These are phyloP conservation scores for Notodonta dromedarius DNA, from an alignment of 2,888 invertebrate genomes.

Conservation along the genomic window DNA sequence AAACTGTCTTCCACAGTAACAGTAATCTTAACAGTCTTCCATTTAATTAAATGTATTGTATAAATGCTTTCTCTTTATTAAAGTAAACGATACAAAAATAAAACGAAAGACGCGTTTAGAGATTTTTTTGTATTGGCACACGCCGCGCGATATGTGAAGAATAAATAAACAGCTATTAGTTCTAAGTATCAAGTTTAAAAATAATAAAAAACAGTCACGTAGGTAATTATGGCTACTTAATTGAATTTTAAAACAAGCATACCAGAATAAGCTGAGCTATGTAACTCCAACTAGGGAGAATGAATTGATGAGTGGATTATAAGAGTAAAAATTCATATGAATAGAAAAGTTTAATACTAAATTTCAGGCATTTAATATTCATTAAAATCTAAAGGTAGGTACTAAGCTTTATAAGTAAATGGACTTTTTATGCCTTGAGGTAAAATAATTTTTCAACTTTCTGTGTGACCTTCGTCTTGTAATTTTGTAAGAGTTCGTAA, in stretches of 20 bases:
- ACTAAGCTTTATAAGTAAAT: background rate
- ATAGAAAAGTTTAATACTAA: conserved; percentile 4
- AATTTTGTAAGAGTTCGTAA: background rate
- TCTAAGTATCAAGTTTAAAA: background rate
- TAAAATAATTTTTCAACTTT: background rate
- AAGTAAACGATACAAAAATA: background rate
- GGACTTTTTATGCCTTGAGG: background rate
- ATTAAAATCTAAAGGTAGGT: background rate
- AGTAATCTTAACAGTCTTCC: too few relatives aligned
- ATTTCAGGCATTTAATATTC: conserved; percentile 8
- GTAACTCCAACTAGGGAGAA: conserved; percentile 6
- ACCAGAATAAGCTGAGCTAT: conserved; percentile 3
- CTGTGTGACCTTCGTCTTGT: background rate
- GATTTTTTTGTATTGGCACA: conserved; percentile 29
- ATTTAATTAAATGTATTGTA: background rate
- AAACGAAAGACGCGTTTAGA: background rate
- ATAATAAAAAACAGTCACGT: conserved; percentile 46
- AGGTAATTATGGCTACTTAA: conserved; percentile 33
- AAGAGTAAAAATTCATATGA: conserved; percentile 2
- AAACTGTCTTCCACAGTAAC: too few relatives aligned
- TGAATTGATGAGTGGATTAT: conserved; percentile 10
- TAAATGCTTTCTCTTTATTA: background rate
- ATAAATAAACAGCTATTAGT: conserved; percentile 26
- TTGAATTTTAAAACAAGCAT: conserved; percentile 53
- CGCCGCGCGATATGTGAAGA: conserved; percentile 29